Conservation (phyloP, 2,113 vertebrate genomes). For the Tupaia tana region DNA sequence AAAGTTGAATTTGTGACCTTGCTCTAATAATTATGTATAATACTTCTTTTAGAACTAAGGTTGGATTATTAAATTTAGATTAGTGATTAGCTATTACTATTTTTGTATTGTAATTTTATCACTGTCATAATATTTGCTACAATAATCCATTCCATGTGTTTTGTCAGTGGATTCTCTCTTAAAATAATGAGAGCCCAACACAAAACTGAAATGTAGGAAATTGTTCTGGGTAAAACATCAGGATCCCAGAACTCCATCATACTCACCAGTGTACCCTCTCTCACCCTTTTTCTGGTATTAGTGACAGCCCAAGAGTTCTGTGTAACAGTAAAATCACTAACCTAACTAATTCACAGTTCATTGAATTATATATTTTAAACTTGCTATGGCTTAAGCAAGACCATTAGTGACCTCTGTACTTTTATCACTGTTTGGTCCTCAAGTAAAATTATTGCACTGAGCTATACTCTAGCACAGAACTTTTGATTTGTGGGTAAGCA, state of each 20-base stretch:
- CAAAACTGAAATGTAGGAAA: background rate
- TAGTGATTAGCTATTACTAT: background rate
- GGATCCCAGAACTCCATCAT: background rate
- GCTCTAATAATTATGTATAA: background rate
- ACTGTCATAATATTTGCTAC: background rate
- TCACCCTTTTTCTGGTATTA: background rate
- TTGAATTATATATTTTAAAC: background rate
- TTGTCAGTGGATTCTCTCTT: background rate
- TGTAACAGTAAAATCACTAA: background rate
- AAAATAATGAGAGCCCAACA: background rate
- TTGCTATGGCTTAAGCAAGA: background rate
- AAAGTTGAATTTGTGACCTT: background rate
- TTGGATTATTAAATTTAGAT: background rate
- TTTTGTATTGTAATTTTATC: background rate
- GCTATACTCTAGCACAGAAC: background rate
- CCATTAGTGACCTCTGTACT: background rate
- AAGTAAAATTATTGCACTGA: background rate
- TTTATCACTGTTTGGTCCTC: background rate
- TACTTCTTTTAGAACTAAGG: background rate
- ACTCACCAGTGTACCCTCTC: background rate
- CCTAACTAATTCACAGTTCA: background rate
- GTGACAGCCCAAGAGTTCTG: background rate
- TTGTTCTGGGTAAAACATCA: background rate
- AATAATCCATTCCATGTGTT: background rate
- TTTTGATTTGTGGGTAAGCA: background rate